Base-by-base conservation (phyloP, 2,797 vertebrate species). In the Mallotus villosus region DNA sequence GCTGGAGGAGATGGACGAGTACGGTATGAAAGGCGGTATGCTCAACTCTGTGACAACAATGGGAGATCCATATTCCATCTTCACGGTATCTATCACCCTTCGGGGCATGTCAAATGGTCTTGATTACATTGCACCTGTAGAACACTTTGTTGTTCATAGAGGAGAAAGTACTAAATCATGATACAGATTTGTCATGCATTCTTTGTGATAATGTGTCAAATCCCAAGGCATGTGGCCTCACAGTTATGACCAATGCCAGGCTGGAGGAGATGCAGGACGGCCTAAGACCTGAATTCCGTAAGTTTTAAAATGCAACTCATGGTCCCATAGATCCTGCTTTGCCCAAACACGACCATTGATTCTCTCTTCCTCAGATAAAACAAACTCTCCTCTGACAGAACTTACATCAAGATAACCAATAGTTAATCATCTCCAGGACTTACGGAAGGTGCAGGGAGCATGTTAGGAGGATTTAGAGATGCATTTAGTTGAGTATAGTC, bases 21-120 rank as follows among this genome's bases (percentile, higher is more conserved):
- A 75, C 21, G 46, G 58, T 0, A 12, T 1, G 5, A 70, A 78
- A 4, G 1, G 21, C 55, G 1, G 21, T 53, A 55, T 55, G 51
- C 19, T 32, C 51, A 0, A 27, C 3, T 59, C 63, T 1, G 6
- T 0, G 19, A 1, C 60, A 41, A 60, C 1, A 57, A 81, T 73
- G 67, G 85, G 81, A 71, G 82, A 88, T 72, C 81, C 88, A 0
- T 73, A 74, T 71, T 86, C 90, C 0, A n/a, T 89, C 51, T 92
- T 92, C 64, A 76, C 60, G 90, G 92, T 93, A 78, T 63, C 32
- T 14, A 21, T 67, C 32, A 69, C 37, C 21, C 60, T 41, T 29
- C 25, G 53, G 12, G 21, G 12, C 17, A 14, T 21, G 60, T 71
- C 19, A 46, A 46, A 73, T 19, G 49, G 51, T 68, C n/a, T 62